Percentiles rank a stretch among this genome's conserved stretches.
phyloP scores from a whole-genome alignment of 53 echinoderm and acorn worm genomes.

The Paracentrotus lividus region DNA sequence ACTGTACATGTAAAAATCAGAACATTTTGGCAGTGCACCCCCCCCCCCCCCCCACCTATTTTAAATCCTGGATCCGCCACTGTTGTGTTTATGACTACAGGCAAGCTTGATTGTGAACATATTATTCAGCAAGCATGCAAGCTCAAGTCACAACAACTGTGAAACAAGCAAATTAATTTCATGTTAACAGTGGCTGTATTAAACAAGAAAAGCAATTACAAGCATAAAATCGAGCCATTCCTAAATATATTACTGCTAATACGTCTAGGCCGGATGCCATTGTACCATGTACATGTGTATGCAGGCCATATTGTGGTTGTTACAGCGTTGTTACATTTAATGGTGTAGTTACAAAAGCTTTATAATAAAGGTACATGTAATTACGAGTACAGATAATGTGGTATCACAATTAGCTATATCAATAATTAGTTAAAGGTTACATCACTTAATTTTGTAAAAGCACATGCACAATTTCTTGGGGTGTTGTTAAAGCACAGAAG shows the following conservation, averaged over 20 bases:
- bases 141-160: neutral
- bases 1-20: too few relatives aligned
- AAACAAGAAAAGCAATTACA: too few relatives aligned
- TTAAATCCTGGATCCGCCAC: too few relatives aligned
- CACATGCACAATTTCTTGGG: neutral
- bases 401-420: neutral
- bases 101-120: neutral
- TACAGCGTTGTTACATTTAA: neutral
- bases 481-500: too few relatives aligned
- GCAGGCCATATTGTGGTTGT: neutral
- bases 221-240: too few relatives aligned
- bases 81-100: neutral
- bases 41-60: too few relatives aligned
- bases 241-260: neutral
- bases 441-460: neutral
- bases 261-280: neutral
- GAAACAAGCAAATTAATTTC: neutral
- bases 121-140: conserved; percentile 24
- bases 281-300: neutral
- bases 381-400: neutral
- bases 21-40: too few relatives aligned
- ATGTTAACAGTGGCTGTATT: neutral
- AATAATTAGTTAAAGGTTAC: neutral
- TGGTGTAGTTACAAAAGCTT: neutral
- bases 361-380: neutral